Evolutionary conservation across 2,113 vertebrate genomes (phyloP).

Genomic region (Myrmecobius fasciatus): DNA sequence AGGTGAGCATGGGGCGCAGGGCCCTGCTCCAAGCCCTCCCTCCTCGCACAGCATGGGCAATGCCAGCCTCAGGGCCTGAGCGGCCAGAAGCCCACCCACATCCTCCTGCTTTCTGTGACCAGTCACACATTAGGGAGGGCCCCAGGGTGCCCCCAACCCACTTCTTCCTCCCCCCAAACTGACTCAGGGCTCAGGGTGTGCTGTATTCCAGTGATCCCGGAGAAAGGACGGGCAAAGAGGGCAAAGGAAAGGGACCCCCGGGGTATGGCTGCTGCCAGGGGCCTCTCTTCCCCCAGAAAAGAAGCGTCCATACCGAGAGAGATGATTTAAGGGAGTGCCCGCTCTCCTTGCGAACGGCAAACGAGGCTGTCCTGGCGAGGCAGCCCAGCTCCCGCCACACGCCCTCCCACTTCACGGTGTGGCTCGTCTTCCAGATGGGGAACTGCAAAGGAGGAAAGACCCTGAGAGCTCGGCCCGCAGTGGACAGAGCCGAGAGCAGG

Average conservation of each 20-base stretch:
- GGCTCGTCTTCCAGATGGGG: conserved; percentile 91
- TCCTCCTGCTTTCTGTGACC: background rate
- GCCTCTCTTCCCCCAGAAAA: rapidly evolving
- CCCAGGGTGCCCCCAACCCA: rapidly evolving
- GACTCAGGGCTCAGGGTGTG: no score
- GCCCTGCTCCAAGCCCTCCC: background rate
- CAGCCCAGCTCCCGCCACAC: conserved; percentile 97
- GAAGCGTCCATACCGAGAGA: conserved; percentile 86
- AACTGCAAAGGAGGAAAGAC: conserved; percentile 84
- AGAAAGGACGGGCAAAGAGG: background rate
- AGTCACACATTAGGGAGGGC: background rate
- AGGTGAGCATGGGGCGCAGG: no score
- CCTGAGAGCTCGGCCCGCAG: no score
- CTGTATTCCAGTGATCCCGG: no score
- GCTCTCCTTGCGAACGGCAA: conserved; percentile 95
- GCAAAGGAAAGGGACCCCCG: background rate
- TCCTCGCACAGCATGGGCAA: background rate
- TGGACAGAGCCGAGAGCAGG: no score
- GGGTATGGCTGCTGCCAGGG: rapidly evolving
- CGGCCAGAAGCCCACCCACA: background rate
- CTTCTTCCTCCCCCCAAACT: background rate
- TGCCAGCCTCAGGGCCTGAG: background rate
- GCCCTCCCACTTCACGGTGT: conserved; percentile 95
- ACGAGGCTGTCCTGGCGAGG: conserved; percentile 93
- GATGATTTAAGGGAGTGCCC: conserved; percentile 97